Evolutionary conservation across 1,140 invertebrate species (phyloP).

Genomic region (Chrysomallon squamiferum): DNA sequence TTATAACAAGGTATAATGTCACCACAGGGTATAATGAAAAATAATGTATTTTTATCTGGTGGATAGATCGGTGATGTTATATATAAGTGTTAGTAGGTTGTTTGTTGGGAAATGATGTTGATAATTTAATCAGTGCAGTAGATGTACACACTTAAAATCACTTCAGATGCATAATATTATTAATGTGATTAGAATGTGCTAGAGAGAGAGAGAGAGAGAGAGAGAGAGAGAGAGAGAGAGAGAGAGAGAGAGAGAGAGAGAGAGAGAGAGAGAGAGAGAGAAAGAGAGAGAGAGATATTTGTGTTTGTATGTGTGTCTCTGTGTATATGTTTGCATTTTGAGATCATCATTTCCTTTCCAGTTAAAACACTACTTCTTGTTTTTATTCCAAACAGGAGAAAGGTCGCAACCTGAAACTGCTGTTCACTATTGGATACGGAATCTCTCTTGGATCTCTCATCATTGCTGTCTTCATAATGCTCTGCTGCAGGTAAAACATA

Average conservation of each 20-base stretch:
- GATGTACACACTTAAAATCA: background rate
- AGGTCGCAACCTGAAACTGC: conserved; percentile 69
- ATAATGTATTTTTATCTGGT: background rate
- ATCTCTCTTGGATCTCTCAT: conserved; percentile 73
- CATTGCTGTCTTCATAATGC: conserved; percentile 73
- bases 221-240: no score
- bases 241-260: no score
- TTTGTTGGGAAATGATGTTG: background rate
- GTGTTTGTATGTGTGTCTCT: no score
- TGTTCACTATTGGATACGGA: conserved; percentile 74
- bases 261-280: no score
- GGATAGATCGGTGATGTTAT: background rate
- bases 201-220: no score
- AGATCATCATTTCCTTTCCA: no score
- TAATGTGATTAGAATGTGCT: background rate
- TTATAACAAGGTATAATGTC: background rate
- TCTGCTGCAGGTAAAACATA: conserved; percentile 73
- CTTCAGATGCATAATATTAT: background rate
- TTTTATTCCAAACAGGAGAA: conserved; percentile 64
- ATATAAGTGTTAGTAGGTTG: background rate
- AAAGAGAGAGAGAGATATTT: no score
- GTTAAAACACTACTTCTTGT: no score
- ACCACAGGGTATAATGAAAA: no score
- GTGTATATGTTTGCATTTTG: no score
- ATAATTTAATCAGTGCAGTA: background rate